phyloP scores from a whole-genome alignment of 2,797 vertebrate genomes.

The Pelodytes ibericus region DNA sequence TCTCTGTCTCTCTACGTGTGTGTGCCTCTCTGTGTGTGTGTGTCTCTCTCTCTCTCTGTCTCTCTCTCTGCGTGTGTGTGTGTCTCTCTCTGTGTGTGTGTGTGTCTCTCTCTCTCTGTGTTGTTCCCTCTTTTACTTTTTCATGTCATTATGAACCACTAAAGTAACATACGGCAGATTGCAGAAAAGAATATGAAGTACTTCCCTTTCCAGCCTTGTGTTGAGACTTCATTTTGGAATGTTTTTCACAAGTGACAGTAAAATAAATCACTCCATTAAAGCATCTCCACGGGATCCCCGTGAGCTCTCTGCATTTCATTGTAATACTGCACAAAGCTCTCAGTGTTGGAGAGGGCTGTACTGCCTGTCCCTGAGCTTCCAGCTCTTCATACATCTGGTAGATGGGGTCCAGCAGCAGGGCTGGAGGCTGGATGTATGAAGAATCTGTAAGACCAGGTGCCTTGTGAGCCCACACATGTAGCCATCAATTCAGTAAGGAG shows the following conservation, averaged over 20 bases:
- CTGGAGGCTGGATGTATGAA: background rate
- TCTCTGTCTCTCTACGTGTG: no score
- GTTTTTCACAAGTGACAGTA: conserved; percentile 35
- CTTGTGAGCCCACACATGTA: background rate
- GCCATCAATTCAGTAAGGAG: no score
- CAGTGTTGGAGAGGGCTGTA: background rate
- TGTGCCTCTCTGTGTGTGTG: no score
- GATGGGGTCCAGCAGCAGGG: background rate
- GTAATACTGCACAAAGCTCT: background rate
- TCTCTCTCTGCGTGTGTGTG: no score
- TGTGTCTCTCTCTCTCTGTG: no score
- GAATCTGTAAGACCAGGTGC: background rate
- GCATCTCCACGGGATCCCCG: conserved; percentile 27
- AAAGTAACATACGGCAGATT: background rate
- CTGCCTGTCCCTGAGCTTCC: conserved; percentile 1
- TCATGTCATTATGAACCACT: background rate
- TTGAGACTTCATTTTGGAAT: conserved; percentile 18
- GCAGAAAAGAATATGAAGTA: conserved; percentile 1
- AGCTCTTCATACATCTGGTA: background rate
- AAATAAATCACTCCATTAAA: conserved; percentile 49
- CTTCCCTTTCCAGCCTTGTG: background rate
- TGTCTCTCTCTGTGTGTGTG: no score
- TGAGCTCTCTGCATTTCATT: conserved; percentile 14
- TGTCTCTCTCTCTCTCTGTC: no score
- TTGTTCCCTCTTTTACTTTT: background rate